These are phyloP conservation scores for Vanessa cardui DNA, from an alignment of 2,888 invertebrate genomes.

Conservation along the genomic window DNA sequence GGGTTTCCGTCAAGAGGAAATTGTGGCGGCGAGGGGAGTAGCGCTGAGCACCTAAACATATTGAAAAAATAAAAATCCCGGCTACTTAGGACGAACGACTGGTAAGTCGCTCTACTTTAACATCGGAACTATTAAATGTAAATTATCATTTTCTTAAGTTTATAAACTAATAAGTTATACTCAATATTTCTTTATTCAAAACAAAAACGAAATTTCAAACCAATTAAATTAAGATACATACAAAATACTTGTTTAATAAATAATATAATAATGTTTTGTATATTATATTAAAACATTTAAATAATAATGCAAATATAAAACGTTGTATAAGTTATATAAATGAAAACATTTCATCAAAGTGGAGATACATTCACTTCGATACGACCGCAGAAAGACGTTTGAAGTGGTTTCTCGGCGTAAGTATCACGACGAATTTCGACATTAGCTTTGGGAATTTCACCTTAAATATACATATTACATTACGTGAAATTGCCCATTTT, in stretches of 20 bases:
- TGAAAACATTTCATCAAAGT: conserved; percentile 38
- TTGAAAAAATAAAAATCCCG: conserved; percentile 82
- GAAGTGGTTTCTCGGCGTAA: conserved; percentile 77
- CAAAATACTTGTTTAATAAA: too few relatives aligned
- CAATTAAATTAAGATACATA: too few relatives aligned
- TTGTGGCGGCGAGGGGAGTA: conserved; percentile 79
- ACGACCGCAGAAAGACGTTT: conserved; percentile 68
- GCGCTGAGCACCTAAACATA: conserved; percentile 78
- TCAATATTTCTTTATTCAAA: too few relatives aligned
- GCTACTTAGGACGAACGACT: conserved; percentile 66
- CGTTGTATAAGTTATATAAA: background rate
- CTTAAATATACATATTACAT: conserved; percentile 83
- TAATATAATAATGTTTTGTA: too few relatives aligned
- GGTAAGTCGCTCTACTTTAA: conserved; percentile 57
- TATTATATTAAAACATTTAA: too few relatives aligned
- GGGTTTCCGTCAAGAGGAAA: conserved; percentile 83
- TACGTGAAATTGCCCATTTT: conserved; percentile 84
- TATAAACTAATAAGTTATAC: too few relatives aligned
- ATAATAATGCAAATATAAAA: background rate
- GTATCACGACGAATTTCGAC: conserved; percentile 76
- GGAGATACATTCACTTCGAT: conserved; percentile 59
- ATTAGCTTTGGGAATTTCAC: conserved; percentile 71
- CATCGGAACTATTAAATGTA: background rate
- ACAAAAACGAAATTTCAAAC: too few relatives aligned
- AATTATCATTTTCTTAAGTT: too few relatives aligned